These are phyloP conservation scores for Brachionus koreanus DNA, from an alignment of 1,140 invertebrate genomes.

Conservation along the genomic window DNA sequence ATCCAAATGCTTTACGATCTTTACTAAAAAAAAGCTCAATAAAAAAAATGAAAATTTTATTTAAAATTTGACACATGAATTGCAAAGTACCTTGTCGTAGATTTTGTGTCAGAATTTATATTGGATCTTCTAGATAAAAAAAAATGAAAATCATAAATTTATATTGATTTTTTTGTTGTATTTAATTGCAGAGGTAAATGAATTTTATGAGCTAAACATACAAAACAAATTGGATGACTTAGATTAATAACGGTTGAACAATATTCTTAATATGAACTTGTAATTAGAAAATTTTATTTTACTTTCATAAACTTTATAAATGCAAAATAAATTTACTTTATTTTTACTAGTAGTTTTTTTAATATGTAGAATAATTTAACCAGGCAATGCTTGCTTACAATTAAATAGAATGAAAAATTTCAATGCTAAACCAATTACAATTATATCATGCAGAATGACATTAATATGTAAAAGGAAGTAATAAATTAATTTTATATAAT, in stretches of 20 bases:
- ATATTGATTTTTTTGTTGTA: neutral
- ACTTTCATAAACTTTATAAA: too few species aligned
- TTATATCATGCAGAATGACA: neutral
- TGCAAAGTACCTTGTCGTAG: too few species aligned
- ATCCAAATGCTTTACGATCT: neutral
- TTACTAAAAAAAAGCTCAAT: neutral
- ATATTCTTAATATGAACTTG: neutral
- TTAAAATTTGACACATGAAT: neutral
- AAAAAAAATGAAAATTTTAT: neutral
- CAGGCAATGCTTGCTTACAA: too few species aligned
- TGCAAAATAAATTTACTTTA: too few species aligned
- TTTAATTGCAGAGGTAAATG: neutral
- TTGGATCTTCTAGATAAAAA: neutral
- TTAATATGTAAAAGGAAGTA: neutral
- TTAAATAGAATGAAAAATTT: too few species aligned
- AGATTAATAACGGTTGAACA: too few species aligned
- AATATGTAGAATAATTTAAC: too few species aligned
- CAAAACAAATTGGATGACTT: neutral
- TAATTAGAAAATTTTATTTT: neutral
- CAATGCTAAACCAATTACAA: neutral
- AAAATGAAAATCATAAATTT: neutral
- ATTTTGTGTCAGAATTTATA: neutral
- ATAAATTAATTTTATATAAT: neutral
- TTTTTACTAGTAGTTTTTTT: too few species aligned
- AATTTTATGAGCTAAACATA: neutral